A percentile compares a stretch with the other conserved stretches of the same genome.
phyloP scores from a whole-genome alignment of 2,888 invertebrate genomes.

The Abscondita cerata region DNA sequence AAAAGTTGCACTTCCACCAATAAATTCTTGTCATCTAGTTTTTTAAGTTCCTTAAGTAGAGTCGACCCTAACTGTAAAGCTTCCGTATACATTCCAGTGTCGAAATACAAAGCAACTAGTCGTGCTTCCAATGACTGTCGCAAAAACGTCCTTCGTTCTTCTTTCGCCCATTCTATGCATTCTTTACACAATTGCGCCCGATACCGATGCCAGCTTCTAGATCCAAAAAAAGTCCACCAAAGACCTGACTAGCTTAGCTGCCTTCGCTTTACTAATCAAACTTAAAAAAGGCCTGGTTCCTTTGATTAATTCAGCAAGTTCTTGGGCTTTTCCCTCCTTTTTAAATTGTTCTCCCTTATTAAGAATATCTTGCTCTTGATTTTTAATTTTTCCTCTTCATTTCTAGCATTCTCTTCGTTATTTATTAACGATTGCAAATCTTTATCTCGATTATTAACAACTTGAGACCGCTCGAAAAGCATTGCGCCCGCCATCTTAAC shows the following conservation, averaged over 20 bases:
- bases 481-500: slow-evolving; percentile 86
- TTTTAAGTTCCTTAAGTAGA: slow-evolving; percentile 94
- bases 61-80: slow-evolving; percentile 85
- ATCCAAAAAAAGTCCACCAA: slow-evolving; percentile 97
- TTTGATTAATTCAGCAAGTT: slow-evolving; percentile 90
- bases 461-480: slow-evolving; percentile 86
- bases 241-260: slow-evolving; percentile 95
- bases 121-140: slow-evolving; percentile 95
- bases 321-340: slow-evolving; percentile 92
- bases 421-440: slow-evolving; percentile 77
- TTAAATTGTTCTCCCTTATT: slow-evolving; percentile 92
- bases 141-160: slow-evolving; percentile 95
- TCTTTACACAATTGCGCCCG: slow-evolving; percentile 92
- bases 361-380: slow-evolving; percentile 92
- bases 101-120: slow-evolving; percentile 93
- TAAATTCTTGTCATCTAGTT: slow-evolving; percentile 98
- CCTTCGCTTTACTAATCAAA: slow-evolving; percentile 97
- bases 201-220: slow-evolving; percentile 96
- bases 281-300: slow-evolving; percentile 94
- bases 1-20: slow-evolving; percentile 97
- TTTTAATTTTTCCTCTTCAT: slow-evolving; percentile 87
- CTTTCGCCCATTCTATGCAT: slow-evolving; percentile 99
- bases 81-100: slow-evolving; percentile 88
- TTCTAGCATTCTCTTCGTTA: slow-evolving; percentile 77
- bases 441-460: slow-evolving; percentile 77